phyloP scores from a whole-genome alignment of 2,113 vertebrate species.

The Saguinus imperator region DNA sequence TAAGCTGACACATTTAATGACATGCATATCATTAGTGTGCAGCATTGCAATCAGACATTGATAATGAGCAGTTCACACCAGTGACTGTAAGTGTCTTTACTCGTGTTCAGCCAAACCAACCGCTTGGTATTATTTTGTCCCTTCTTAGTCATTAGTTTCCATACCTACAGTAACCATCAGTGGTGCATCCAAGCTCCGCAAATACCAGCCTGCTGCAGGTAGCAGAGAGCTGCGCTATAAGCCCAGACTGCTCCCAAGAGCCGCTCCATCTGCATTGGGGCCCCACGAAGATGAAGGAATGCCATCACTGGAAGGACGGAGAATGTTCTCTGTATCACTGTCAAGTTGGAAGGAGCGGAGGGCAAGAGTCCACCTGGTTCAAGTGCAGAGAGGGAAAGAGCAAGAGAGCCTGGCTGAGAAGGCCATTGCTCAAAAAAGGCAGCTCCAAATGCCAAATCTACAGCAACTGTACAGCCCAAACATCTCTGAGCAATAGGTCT shows the following conservation, averaged over 20 bases:
- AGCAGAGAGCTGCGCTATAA: background rate
- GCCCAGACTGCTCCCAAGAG: background rate
- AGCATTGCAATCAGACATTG: constrained; percentile 2
- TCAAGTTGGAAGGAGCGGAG: background rate
- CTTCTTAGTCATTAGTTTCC: background rate
- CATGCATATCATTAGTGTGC: background rate
- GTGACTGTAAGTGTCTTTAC: background rate
- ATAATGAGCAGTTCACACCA: background rate
- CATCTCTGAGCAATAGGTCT: background rate
- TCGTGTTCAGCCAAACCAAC: background rate
- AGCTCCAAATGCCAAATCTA: background rate
- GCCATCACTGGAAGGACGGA: background rate
- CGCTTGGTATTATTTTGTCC: background rate
- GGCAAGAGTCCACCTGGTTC: background rate
- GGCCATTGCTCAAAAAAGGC: background rate
- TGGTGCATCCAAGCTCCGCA: background rate
- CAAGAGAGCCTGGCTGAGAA: background rate
- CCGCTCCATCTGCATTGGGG: background rate
- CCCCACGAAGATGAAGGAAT: background rate
- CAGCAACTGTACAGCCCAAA: background rate
- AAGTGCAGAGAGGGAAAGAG: background rate
- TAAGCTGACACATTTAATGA: constrained; percentile 41
- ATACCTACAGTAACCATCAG: too few relatives aligned
- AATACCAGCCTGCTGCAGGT: background rate
- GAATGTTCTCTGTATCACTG: background rate